These are phyloP conservation scores for Hedya salicella DNA, from an alignment of 2,888 invertebrate genomes.

Conservation along the genomic window DNA sequence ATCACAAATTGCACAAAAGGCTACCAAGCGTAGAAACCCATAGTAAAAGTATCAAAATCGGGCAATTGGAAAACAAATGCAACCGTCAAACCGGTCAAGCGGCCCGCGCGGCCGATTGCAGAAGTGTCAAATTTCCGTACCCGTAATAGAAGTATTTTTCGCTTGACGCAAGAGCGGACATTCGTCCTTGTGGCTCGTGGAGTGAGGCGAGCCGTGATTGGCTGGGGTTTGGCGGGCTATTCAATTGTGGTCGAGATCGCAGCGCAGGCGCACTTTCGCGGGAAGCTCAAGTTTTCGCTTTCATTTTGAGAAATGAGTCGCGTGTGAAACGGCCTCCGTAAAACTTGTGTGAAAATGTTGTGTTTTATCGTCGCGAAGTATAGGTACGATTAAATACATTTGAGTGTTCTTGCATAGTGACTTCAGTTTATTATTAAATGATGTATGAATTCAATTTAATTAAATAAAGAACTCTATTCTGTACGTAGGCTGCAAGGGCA, in stretches of 20 bases:
- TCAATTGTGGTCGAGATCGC: slow-evolving; percentile 71
- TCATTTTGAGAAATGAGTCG: slow-evolving; percentile 72
- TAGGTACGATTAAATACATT: slow-evolving; percentile 51
- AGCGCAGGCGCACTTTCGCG: slow-evolving; percentile 78
- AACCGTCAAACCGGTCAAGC: slow-evolving; percentile 54
- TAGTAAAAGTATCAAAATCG: slow-evolving; percentile 17
- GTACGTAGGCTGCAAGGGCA: too few relatives aligned
- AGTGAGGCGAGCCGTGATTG: slow-evolving; percentile 66
- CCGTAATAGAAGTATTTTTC: slow-evolving; percentile 57
- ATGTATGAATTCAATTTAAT: too few relatives aligned
- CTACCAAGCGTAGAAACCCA: background rate
- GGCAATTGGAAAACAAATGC: slow-evolving; percentile 51
- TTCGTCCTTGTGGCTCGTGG: slow-evolving; percentile 73
- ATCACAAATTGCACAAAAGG: background rate
- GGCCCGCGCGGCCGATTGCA: slow-evolving; percentile 44
- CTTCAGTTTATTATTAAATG: too few relatives aligned
- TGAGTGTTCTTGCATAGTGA: too few relatives aligned
- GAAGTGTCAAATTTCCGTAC: slow-evolving; percentile 47
- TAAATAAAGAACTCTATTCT: too few relatives aligned
- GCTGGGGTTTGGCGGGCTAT: slow-evolving; percentile 69
- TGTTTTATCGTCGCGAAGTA: slow-evolving; percentile 47
- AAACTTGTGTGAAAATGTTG: slow-evolving; percentile 51
- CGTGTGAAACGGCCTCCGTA: slow-evolving; percentile 52
- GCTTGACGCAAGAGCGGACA: slow-evolving; percentile 52
- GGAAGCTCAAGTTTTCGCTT: slow-evolving; percentile 73